These are phyloP conservation scores for Heteromyza rotundicornis DNA, from an alignment of 2,888 invertebrate genomes.

Conservation along the genomic window DNA sequence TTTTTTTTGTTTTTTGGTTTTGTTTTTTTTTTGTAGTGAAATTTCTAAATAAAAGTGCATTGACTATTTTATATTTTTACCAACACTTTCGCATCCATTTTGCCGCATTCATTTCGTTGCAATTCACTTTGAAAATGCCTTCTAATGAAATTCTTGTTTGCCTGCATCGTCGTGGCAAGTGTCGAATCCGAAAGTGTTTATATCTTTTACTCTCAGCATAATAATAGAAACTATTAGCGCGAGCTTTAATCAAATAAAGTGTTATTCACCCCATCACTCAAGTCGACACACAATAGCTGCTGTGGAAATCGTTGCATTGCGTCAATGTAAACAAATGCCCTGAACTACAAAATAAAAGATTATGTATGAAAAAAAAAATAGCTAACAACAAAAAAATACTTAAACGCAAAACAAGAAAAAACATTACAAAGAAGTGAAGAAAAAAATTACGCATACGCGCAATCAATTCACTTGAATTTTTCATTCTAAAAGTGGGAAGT, in stretches of 20 bases:
- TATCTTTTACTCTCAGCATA: constrained; percentile 9
- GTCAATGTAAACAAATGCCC: background rate
- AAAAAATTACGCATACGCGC: constrained; percentile 20
- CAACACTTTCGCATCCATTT: too few relatives aligned
- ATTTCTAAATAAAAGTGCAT: too few relatives aligned
- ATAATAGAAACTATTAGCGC: constrained; percentile 29
- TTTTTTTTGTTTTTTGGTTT: too few relatives aligned
- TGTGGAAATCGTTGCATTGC: background rate
- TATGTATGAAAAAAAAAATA: background rate
- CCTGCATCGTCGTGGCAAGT: background rate
- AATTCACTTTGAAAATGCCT: background rate
- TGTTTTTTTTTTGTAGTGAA: too few relatives aligned
- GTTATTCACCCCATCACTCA: constrained; percentile 41
- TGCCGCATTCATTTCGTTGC: too few relatives aligned
- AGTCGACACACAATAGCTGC: background rate
- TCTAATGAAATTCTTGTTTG: background rate
- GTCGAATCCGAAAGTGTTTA: constrained; percentile 7
- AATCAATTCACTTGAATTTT: too few relatives aligned
- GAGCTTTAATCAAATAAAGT: constrained; percentile 40
- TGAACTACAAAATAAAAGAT: background rate
- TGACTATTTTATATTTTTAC: too few relatives aligned
- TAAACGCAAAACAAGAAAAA: background rate
- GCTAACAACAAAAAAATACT: background rate
- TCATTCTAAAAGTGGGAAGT: too few relatives aligned
- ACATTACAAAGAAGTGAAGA: constrained; percentile 6